Evolutionary conservation across 2,888 invertebrate species (phyloP).

Genomic region (Choristoneura rosaceana): DNA sequence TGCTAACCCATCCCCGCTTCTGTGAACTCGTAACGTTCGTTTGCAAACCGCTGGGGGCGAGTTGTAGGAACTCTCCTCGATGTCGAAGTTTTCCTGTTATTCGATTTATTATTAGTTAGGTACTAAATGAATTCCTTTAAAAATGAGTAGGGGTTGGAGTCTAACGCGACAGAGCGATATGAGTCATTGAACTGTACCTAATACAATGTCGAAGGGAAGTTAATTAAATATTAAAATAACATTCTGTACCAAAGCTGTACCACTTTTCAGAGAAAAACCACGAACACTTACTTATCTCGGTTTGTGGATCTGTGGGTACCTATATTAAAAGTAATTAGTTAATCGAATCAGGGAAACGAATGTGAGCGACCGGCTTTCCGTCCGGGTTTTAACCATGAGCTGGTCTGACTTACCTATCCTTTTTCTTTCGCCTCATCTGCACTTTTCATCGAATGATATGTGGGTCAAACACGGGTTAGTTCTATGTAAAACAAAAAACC

Average conservation of each 20-base stretch:
- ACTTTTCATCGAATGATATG: no score
- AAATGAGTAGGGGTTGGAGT: neutral
- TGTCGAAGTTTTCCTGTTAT: conserved; percentile 10
- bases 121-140: neutral
- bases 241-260: neutral
- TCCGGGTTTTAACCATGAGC: no score
- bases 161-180: neutral
- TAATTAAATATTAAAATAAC: neutral
- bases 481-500: no score
- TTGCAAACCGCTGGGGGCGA: conserved; percentile 13
- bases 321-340: no score
- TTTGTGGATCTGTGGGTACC: no score
- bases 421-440: no score
- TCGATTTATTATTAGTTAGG: neutral
- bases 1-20: conserved; percentile 15
- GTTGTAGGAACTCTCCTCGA: neutral
- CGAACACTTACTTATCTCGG: no score
- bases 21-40: conserved; percentile 9
- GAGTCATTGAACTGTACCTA: neutral
- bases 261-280: neutral
- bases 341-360: no score
- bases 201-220: no score
- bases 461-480: no score
- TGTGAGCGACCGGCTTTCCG: no score
- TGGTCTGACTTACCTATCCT: no score